Evolutionary conservation across 92 coral and sea anemone genomes (phyloP).

Genomic region (Umimayanthus kanabou): DNA sequence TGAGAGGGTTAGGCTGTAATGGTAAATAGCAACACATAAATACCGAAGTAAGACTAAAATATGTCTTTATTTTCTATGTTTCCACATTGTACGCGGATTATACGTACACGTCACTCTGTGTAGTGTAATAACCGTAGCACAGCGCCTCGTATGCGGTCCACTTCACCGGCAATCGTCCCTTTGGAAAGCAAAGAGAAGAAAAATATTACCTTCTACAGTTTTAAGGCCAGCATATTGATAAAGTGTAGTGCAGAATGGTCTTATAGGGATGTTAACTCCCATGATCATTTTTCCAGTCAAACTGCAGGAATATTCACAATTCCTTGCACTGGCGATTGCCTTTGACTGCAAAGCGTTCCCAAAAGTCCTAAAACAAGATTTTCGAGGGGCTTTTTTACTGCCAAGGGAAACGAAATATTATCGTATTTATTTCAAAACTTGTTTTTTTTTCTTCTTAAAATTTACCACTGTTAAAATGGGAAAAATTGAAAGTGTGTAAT

Average conservation of each 20-base stretch:
- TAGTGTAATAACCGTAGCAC: slow-evolving; percentile 67
- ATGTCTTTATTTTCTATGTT: too few relatives aligned
- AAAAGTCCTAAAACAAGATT: too few relatives aligned
- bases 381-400: too few relatives aligned
- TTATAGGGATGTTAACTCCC: background rate
- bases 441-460: too few relatives aligned
- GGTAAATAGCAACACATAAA: too few relatives aligned
- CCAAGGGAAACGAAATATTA: too few relatives aligned
- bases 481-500: too few relatives aligned
- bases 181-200: background rate
- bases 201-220: background rate
- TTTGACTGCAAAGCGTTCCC: background rate
- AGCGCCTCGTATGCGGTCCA: slow-evolving; percentile 86
- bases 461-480: too few relatives aligned
- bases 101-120: slow-evolving; percentile 86
- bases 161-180: slow-evolving; percentile 84
- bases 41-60: too few relatives aligned
- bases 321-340: background rate
- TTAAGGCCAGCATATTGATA: background rate
- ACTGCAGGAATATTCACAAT: background rate
- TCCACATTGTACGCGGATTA: background rate
- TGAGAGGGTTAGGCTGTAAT: too few relatives aligned
- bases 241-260: background rate
- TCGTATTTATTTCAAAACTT: too few relatives aligned
- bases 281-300: background rate